phyloP scores from a whole-genome alignment of 2,797 vertebrate species.

The Hylomyscus alleni region DNA sequence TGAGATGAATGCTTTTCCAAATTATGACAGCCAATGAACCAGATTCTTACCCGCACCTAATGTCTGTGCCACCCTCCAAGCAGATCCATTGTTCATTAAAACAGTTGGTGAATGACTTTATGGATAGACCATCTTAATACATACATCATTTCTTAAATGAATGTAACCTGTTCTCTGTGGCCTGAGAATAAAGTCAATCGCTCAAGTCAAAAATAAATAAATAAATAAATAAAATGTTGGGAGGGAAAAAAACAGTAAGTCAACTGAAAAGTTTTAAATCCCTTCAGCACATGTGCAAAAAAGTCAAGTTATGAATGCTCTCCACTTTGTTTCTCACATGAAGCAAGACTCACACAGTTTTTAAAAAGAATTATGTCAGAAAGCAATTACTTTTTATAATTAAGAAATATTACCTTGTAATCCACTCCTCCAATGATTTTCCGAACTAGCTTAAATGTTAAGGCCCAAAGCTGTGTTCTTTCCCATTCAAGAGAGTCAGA shows the following conservation, averaged over 20 bases:
- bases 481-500: constrained; percentile 98
- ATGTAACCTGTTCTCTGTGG: too few species aligned
- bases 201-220: too few species aligned
- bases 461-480: constrained; percentile 97
- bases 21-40: too few species aligned
- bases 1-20: too few species aligned
- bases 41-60: too few species aligned
- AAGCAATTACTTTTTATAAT: constrained; percentile 35
- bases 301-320: not conserved
- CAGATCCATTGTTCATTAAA: too few species aligned
- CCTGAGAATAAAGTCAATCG: too few species aligned
- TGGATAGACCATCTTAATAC: too few species aligned
- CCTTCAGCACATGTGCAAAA: constrained; percentile 9
- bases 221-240: not conserved
- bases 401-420: constrained; percentile 94
- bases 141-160: too few species aligned
- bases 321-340: not conserved
- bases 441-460: constrained; percentile 97
- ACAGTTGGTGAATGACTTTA: too few species aligned
- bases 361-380: constrained; percentile 49
- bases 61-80: too few species aligned
- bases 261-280: not conserved
- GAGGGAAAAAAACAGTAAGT: not conserved
- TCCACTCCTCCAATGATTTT: constrained; percentile 99
- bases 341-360: not conserved